Evolutionary conservation across 1,140 invertebrate genomes (phyloP), one percentile per base, ranked within the genome.

Genomic region (Lordiphosa stackelbergi): DNA sequence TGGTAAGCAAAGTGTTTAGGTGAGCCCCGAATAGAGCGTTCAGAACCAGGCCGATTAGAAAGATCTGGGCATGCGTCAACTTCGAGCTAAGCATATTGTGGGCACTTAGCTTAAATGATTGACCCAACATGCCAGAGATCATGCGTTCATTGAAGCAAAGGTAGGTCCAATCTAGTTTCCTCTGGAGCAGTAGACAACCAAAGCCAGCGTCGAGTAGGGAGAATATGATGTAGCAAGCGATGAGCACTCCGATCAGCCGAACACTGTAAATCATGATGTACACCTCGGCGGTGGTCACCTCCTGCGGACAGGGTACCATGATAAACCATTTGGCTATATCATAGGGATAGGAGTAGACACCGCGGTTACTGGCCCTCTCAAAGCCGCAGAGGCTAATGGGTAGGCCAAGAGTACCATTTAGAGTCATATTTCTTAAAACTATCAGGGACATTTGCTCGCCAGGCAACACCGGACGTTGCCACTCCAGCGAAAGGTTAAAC

Each of bases 1-100:
- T 83, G n/a, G 77, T 84, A 0, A 83, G 49, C 8, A 83, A 46
- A 0, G 77, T 83, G 31, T 84, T 73, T 0, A 83, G 9, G 6
- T 84, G 64, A 0, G 72, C 77, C 0, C 64, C 41, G n/a, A 63
- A 69, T 0, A 83, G 43, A 0, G 72, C 66, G 51, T 60, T 66
- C 1, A 83, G 11, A 4, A 70, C 60, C 3, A 83, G 34, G 0
- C 77, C 72, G 2, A 83, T 34, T 0, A 83, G 16, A 10, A 77
- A 73, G 1, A 83, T 47, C 9, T 46, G 62, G 3, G 73, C 52
- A 10, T 66, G 66, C 0, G 61, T 46, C 0, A 83, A 34, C 8
- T 42, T 48, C 0, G 72, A 58, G n/a, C 73, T 83, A 1, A 53
- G 16, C 1, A 28, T 69, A 4, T 45, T 42, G 0, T 48, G 40